A percentile compares a stretch with the other conserved stretches of the same genome.
These are phyloP conservation scores for Bellardia bayeri DNA, from an alignment of 2,888 invertebrate species.

Conservation along the genomic window DNA sequence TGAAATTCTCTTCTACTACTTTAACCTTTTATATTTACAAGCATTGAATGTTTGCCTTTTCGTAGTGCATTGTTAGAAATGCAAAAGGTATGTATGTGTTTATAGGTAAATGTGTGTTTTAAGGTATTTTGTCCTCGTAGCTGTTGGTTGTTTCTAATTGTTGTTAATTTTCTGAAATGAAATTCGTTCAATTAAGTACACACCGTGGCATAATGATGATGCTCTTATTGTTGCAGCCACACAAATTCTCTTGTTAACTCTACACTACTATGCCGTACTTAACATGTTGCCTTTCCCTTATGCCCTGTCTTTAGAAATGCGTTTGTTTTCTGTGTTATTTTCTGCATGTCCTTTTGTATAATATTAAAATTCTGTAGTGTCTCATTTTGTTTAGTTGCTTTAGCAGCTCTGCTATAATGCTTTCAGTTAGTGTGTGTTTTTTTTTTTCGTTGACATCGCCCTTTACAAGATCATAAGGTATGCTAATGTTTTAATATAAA, in stretches of 20 bases:
- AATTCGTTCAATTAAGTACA: slow-evolving; percentile 83
- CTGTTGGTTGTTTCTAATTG: slow-evolving; percentile 77
- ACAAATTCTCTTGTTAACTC: slow-evolving; percentile 36
- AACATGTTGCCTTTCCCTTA: slow-evolving; percentile 35
- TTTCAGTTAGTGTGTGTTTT: not conserved
- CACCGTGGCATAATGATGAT: slow-evolving; percentile 76
- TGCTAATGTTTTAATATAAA: slow-evolving; percentile 63
- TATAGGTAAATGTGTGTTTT: not conserved
- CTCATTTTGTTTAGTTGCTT: slow-evolving; percentile 35
- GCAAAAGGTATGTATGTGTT: not conserved
- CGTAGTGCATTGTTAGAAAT: not conserved
- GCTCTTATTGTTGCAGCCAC: slow-evolving; percentile 61
- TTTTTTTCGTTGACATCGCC: slow-evolving; percentile 29
- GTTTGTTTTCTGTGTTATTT: slow-evolving; percentile 26
- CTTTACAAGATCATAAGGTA: slow-evolving; percentile 48
- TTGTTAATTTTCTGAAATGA: slow-evolving; percentile 83
- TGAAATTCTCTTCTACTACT: slow-evolving; percentile 51
- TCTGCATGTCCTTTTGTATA: slow-evolving; percentile 45
- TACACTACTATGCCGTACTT: not conserved
- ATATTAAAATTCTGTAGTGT: slow-evolving; percentile 56
- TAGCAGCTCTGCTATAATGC: slow-evolving; percentile 7
- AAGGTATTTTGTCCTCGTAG: slow-evolving; percentile 29
- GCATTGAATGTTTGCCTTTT: slow-evolving; percentile 17
- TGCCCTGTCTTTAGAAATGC: not conserved
- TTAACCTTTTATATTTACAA: slow-evolving; percentile 20